Base-by-base conservation (phyloP, 2,797 vertebrate genomes). In the Crypturellus tataupa region DNA sequence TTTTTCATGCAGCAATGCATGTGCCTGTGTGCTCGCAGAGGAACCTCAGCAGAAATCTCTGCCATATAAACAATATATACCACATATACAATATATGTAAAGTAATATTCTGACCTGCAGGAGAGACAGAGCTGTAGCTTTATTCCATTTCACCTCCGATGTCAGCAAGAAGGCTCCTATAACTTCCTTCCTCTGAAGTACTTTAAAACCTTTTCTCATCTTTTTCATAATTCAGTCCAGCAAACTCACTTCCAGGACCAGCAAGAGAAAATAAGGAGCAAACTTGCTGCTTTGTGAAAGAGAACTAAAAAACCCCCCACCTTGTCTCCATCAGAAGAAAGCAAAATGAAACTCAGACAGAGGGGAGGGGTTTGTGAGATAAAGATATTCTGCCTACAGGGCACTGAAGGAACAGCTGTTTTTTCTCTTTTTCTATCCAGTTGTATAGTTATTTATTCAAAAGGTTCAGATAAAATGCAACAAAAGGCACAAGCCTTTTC, bases 1-100 rank as follows among this genome's bases (percentile, higher is more conserved):
- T 1, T 0, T 40, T 39, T 86, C 31, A 11, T 1, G 27, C 18
- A 82, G 25, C 25, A 24, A 2, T 3, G 8, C 3, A 7, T 35
- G 33, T 35, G 23, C 10, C 29, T 4, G 25, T 29, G 8, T 31
- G 18, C 59, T 37, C 44, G 18, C 40, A 16, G 24, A 88, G 78
- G 19, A 6, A 39, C 29, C 40, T 75, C 68, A 31, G 27, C 73
- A 33, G 11, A 60, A 73, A 49, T 37, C n/a, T 64, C 86, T 51
- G 21, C 27, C 14, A 77, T 8, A 14, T 29, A 55, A 55, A 55
- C 29, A 53, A 55, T 31, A 31, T 55, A 55, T 31, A 31, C 17
- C 53, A 55, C 17, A 29, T 55, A 55, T 55, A 31, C 29, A 31
- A 31, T 31, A 55, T 55, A 55, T 39, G 37, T 47, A 7, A 27